A percentile compares a stretch with the other conserved stretches of the same genome.
These are phyloP conservation scores for Strix uralensis DNA, from an alignment of 2,113 vertebrate species.

Conservation along the genomic window DNA sequence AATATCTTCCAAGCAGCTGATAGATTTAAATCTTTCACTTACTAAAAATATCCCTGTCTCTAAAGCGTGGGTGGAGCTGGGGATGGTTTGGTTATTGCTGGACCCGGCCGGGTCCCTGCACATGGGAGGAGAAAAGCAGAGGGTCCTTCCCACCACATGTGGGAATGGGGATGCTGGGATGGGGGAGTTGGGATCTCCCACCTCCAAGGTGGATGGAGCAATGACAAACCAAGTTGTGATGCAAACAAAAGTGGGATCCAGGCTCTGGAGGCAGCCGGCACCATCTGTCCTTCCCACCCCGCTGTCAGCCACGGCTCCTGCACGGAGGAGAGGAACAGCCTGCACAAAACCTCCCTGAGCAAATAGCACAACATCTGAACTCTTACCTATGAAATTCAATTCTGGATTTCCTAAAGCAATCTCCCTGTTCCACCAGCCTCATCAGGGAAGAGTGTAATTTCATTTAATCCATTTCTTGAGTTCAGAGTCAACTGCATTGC, in stretches of 20 bases:
- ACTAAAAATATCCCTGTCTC: not conserved
- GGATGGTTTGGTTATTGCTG: not conserved
- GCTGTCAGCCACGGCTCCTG: not conserved
- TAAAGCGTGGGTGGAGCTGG: not conserved
- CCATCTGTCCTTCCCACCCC: not conserved
- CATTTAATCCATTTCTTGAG: conserved; percentile 38
- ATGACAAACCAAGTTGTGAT: not conserved
- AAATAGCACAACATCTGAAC: not conserved
- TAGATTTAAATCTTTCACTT: not conserved
- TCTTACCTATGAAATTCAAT: conserved; percentile 23
- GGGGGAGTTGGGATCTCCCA: not conserved
- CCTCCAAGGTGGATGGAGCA: not conserved
- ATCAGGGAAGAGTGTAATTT: conserved; percentile 44
- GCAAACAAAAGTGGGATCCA: rapidly evolving
- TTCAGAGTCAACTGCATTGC: not conserved
- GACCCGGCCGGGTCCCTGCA: too few species aligned
- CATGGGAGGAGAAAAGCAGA: not conserved
- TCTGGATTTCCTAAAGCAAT: conserved; percentile 52
- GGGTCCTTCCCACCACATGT: rapidly evolving
- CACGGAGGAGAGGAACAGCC: not conserved
- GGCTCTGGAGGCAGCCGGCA: not conserved
- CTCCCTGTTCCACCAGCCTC: conserved; percentile 31
- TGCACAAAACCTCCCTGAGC: not conserved
- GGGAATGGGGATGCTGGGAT: not conserved
- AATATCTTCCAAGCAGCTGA: not conserved